A percentile compares a stretch with the other conserved stretches of the same genome.
Conservation (phyloP, 2,797 vertebrate species). For the Dermochelys coriacea region DNA sequence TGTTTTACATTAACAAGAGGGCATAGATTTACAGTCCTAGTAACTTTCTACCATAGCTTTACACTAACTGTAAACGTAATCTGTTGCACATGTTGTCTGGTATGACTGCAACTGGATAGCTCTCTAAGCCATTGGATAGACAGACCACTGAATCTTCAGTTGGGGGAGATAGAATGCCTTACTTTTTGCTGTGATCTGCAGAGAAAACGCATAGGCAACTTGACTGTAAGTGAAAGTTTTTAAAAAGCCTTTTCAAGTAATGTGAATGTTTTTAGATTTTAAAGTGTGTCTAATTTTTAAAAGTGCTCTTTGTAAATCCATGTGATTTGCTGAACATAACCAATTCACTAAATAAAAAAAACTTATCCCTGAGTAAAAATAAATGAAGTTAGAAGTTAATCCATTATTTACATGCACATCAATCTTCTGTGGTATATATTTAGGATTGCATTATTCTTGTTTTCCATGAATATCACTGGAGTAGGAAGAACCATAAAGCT, state of each 20-base stretch:
- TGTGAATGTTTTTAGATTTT: neutral
- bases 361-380: neutral
- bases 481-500: neutral
- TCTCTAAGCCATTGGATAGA: conserved; percentile 82
- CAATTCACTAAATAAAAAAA: neutral
- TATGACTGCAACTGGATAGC: conserved; percentile 75
- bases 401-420: neutral
- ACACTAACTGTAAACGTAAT: neutral
- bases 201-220: neutral
- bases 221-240: neutral
- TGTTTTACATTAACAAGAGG: neutral
- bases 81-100: conserved; percentile 56
- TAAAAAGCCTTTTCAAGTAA: neutral
- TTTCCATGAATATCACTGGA: neutral
- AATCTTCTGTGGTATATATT: neutral
- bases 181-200: conserved; percentile 44
- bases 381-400: neutral
- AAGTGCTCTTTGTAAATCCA: neutral
- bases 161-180: conserved; percentile 53
- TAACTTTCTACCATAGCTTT: conserved; percentile 21
- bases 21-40: conserved; percentile 25
- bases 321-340: neutral
- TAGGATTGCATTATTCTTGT: neutral
- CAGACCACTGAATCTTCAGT: conserved; percentile 68
- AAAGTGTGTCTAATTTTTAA: neutral